Evolutionary conservation across 64 coral and sea anemone species (phyloP), one percentile per base, ranked within the genome.

Genomic region (Stichodactyla helianthus): DNA sequence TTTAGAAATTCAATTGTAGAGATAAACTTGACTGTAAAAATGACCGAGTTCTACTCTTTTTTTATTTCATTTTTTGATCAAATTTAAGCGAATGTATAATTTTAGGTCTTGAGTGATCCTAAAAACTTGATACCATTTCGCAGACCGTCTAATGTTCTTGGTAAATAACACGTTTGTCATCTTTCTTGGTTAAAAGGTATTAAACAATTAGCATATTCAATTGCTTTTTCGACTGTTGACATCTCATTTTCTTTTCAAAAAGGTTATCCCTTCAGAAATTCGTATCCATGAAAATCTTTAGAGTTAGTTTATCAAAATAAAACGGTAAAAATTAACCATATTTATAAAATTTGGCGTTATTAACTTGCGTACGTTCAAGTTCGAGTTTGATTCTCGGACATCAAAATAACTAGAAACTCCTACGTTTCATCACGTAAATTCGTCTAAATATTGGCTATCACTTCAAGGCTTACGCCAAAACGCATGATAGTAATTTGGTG

Each of bases 171-270:
- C 68, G 27, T 74, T 74, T 31, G 25, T 19, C 22, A 74, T 74
- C n/a, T 71, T 71, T 71, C 14, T 71, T 27, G 68, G 68, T 71
- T 71, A 71, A 31, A 44, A 71, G 13, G 68, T 10, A 71, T 71
- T 71, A 71, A 28, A 71, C 68, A 71, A 71, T 71, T 71, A 71
- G 22, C 68, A 35, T 74, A 74, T 74, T 31, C 20, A 13, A 74
- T 74, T 74, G 27, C 4, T 44, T 44, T 31, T 74, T 31, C 26
- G 68, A 74, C 20, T 74, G 11, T 15, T 31, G 68, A 6, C 10
- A 4, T 31, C 27, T 31, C 7, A 31, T 31, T 74, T 31, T 31
- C 25, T 5, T 20, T 27, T 74, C 26, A 11, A 27, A 9, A 58
- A 58, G 55, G 55, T 58, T 58, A 58, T 58, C 8, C 14, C 31